A percentile compares a stretch with the other conserved stretches of the same genome.
phyloP scores from a whole-genome alignment of 2,888 invertebrate species.

The Mythimna pallens region DNA sequence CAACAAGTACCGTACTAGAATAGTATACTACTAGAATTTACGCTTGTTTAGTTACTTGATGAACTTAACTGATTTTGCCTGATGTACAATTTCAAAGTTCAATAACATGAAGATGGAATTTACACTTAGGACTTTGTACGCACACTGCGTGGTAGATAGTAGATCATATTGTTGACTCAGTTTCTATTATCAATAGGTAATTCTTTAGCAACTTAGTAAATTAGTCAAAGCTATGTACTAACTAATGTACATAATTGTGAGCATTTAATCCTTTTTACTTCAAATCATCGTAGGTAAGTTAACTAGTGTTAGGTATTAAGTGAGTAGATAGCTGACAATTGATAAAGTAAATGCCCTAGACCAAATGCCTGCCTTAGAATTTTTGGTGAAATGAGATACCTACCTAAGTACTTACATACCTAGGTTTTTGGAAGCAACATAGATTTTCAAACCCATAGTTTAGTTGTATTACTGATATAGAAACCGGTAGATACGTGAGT shows the following conservation, averaged over 20 bases:
- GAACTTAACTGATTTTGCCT: constrained; percentile 8
- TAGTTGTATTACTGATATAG: background rate
- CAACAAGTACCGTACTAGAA: too few relatives aligned
- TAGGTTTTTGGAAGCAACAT: too few relatives aligned
- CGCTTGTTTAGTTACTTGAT: background rate
- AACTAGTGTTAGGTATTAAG: background rate
- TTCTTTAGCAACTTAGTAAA: background rate
- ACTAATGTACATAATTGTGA: background rate
- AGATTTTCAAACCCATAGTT: too few relatives aligned
- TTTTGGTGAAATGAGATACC: background rate
- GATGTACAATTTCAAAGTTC: background rate
- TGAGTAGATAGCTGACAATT: background rate
- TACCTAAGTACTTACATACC: too few relatives aligned
- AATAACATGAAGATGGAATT: background rate
- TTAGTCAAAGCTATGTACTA: background rate
- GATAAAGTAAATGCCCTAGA: too few relatives aligned
- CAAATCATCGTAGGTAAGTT: background rate
- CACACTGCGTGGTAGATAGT: background rate
- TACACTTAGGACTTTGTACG: constrained; percentile 15
- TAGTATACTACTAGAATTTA: background rate
- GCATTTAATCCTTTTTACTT: background rate
- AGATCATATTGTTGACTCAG: constrained; percentile 7
- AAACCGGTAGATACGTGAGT: background rate
- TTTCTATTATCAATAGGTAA: background rate
- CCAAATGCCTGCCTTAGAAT: background rate